Evolutionary conservation across 1,140 invertebrate species (phyloP).

Genomic region (Lordiphosa collinella): DNA sequence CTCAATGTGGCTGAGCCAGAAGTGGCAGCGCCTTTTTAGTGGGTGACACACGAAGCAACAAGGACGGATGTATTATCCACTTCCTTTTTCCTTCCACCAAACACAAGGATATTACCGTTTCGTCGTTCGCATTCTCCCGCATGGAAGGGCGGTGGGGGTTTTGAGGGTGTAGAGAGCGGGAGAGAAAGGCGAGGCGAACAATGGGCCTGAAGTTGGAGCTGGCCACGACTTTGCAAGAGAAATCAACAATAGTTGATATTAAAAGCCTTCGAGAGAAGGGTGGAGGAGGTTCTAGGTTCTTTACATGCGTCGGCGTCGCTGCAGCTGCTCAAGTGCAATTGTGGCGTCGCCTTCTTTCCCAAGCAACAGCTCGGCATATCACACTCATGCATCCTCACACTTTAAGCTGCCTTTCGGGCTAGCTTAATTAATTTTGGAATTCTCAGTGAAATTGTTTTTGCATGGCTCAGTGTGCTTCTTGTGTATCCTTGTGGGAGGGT

Average conservation of each 20-base stretch:
- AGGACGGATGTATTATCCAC: slow-evolving; percentile 80
- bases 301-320: slow-evolving; percentile 39
- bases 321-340: slow-evolving; percentile 68
- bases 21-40: slow-evolving; percentile 78
- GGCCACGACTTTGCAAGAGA: slow-evolving; percentile 17
- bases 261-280: slow-evolving; percentile 39
- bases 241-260: slow-evolving; percentile 54
- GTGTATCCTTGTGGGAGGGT: slow-evolving; percentile 21
- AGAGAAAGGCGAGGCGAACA: slow-evolving; percentile 16
- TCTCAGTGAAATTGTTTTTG: slow-evolving; percentile 71
- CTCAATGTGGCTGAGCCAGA: slow-evolving; percentile 44
- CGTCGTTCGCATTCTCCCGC: slow-evolving; percentile 63
- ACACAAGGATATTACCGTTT: slow-evolving; percentile 80
- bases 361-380: slow-evolving; percentile 27
- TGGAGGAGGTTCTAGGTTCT: slow-evolving; percentile 9
- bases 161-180: neutral
- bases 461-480: slow-evolving; percentile 26
- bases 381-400: slow-evolving; percentile 10
- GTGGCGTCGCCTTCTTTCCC: slow-evolving; percentile 19
- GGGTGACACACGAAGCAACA: slow-evolving; percentile 80
- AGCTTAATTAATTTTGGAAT: slow-evolving; percentile 73
- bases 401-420: slow-evolving; percentile 22
- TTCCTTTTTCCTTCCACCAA: slow-evolving; percentile 80
- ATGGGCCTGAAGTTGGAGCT: slow-evolving; percentile 42
- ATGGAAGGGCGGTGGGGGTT: slow-evolving; percentile 1